phyloP scores from a whole-genome alignment of 1,140 invertebrate species.

The Saccostrea glomerata region DNA sequence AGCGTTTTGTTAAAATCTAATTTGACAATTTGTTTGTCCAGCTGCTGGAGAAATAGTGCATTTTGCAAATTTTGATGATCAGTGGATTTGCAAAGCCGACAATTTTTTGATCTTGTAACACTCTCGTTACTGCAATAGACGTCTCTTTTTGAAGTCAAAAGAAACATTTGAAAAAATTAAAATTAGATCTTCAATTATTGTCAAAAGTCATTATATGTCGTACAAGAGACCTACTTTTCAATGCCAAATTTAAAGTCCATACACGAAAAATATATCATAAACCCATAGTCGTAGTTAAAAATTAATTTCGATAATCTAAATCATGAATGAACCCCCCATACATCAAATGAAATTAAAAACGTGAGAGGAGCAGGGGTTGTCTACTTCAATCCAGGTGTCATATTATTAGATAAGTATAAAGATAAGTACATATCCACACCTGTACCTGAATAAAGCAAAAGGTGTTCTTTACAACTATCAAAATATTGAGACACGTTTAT shows the following conservation, averaged over 20 bases:
- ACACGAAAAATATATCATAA: background rate
- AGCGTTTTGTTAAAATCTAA: background rate
- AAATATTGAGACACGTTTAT: slow-evolving; percentile 23
- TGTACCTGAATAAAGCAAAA: slow-evolving; percentile 10
- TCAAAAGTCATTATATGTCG: background rate
- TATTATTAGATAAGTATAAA: slow-evolving; percentile 16
- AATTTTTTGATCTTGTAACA: background rate
- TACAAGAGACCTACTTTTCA: background rate
- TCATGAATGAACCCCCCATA: background rate
- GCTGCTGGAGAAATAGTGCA: background rate
- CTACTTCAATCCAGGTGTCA: slow-evolving; percentile 12
- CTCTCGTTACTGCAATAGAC: no score
- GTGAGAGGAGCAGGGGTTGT: background rate
- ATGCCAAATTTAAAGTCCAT: background rate
- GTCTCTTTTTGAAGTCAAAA: no score
- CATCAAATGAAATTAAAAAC: background rate
- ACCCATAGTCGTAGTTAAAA: background rate
- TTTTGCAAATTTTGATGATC: background rate
- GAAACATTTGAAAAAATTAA: no score
- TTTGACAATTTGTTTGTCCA: no score
- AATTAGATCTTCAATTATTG: no score
- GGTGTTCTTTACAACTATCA: slow-evolving; percentile 22
- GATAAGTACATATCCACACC: background rate
- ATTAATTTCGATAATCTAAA: background rate
- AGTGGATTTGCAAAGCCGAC: background rate